Conservation (phyloP, 2,113 vertebrate genomes). For the Oreocharis arfaki region DNA sequence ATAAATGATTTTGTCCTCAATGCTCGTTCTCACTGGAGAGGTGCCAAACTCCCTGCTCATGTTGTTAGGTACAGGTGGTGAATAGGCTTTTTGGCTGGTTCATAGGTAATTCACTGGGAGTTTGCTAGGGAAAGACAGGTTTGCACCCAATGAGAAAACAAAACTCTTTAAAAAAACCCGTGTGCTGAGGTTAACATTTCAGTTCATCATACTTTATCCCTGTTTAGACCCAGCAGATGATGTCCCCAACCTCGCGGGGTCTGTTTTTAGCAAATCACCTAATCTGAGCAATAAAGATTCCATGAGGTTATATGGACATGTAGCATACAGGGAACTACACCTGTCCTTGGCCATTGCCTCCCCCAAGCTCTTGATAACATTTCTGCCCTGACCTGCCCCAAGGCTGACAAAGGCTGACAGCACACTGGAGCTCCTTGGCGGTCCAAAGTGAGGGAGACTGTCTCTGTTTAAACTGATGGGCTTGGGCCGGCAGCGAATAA, state of each 20-base stretch:
- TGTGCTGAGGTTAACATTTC: neutral
- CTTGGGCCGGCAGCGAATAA: neutral
- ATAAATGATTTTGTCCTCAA: slow-evolving; percentile 54
- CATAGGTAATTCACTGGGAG: neutral
- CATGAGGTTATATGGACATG: neutral
- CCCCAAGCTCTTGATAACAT: neutral
- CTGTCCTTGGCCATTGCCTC: neutral
- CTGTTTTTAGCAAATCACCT: neutral
- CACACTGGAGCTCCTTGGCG: neutral
- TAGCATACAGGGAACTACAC: neutral
- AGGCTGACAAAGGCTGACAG: neutral
- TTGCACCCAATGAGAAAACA: neutral
- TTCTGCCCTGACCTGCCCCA: neutral
- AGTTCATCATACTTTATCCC: neutral
- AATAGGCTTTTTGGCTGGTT: neutral
- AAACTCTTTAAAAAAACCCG: neutral
- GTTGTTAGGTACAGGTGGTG: slow-evolving; percentile 3
- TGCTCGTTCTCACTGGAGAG: slow-evolving; percentile 20
- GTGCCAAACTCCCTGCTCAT: neutral
- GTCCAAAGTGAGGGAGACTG: neutral
- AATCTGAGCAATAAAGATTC: neutral
- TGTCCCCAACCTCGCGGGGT: fast-evolving
- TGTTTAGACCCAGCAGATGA: neutral
- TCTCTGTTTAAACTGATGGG: neutral
- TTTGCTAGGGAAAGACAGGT: neutral